Percentiles rank a stretch among this genome's conserved stretches.
These are phyloP conservation scores for Aptenodytes patagonicus DNA, from an alignment of 2,113 vertebrate species.

Conservation along the genomic window DNA sequence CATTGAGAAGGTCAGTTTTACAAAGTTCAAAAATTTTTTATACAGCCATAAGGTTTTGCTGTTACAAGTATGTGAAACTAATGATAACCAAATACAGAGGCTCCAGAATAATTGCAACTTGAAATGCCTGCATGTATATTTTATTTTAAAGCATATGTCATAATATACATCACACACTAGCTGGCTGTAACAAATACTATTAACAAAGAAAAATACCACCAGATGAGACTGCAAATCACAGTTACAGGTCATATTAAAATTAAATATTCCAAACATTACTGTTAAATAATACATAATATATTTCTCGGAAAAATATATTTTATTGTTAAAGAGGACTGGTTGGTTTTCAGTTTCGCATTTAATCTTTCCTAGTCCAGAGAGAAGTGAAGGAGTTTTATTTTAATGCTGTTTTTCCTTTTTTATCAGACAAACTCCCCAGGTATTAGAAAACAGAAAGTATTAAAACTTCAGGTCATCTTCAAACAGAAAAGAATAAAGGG, in stretches of 20 bases:
- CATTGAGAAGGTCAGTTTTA: background rate
- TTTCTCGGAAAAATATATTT: background rate
- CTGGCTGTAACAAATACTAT: background rate
- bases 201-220: background rate
- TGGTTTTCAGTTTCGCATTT: background rate
- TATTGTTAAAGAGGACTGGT: background rate
- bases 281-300: background rate
- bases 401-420: background rate
- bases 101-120: background rate
- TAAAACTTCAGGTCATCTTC: background rate
- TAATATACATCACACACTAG: background rate
- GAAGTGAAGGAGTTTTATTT: background rate
- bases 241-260: background rate
- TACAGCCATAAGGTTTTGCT: background rate
- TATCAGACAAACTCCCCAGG: background rate
- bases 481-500: background rate
- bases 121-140: background rate
- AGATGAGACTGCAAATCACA: background rate
- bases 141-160: background rate
- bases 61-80: background rate
- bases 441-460: background rate
- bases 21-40: background rate
- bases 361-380: background rate
- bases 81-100: background rate
- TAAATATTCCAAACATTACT: background rate